Conservation (phyloP, 2,797 vertebrate species). For the Paguma larvata region DNA sequence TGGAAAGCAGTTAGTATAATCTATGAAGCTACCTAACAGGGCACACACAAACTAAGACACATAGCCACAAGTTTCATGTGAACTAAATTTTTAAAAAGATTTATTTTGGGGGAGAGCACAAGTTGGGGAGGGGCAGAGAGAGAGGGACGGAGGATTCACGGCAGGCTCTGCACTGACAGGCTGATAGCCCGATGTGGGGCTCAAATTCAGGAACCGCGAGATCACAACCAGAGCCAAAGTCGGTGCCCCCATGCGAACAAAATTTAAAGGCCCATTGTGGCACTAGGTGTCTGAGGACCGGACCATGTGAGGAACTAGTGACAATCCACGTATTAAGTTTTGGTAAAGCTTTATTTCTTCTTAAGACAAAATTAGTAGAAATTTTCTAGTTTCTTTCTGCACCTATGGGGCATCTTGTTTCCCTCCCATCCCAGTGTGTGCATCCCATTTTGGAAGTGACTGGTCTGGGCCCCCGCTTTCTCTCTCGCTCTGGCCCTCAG, state of each 20-base stretch:
- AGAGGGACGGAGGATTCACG: too few species aligned
- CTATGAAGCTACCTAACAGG: neutral
- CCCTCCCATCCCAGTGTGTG: neutral
- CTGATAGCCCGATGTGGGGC: too few species aligned
- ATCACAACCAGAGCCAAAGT: too few species aligned
- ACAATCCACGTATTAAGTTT: neutral
- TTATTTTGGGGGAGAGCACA: too few species aligned
- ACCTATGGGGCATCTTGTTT: neutral
- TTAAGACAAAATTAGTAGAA: neutral
- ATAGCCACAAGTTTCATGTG: neutral
- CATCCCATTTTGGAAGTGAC: neutral
- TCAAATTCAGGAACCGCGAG: too few species aligned
- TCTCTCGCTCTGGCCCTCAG: neutral
- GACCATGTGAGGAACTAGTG: neutral
- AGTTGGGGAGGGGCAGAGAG: too few species aligned
- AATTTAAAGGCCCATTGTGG: neutral
- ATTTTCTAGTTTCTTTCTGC: neutral
- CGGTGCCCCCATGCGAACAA: neutral
- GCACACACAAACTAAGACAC: neutral
- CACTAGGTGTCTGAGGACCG: rapidly evolving
- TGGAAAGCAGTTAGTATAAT: neutral
- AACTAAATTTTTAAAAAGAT: neutral
- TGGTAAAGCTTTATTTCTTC: neutral
- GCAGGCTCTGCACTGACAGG: too few species aligned
- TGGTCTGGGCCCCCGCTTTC: too few species aligned